Evolutionary conservation across 2,888 invertebrate species (phyloP).

Genomic region (Calameuta pallipes): DNA sequence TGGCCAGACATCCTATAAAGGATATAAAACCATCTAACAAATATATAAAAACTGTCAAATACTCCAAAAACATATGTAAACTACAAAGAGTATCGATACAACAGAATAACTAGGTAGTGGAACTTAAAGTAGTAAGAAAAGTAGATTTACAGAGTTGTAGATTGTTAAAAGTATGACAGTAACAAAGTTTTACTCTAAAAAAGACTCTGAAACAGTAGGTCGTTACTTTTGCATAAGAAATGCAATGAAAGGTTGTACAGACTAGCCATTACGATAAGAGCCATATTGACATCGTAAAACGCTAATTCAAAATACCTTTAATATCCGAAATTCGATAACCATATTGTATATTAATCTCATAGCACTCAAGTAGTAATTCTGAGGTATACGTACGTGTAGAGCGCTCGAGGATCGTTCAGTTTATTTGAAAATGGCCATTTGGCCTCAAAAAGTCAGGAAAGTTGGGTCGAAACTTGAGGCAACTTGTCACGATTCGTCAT

Average conservation of each 20-base stretch:
- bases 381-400: constrained; percentile 25
- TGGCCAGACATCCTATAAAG: constrained; percentile 61
- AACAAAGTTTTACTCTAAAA: not conserved
- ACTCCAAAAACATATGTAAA: not conserved
- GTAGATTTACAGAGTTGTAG: not conserved
- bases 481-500: constrained; percentile 53
- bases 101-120: not conserved
- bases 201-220: not conserved
- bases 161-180: not conserved
- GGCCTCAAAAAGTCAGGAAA: constrained; percentile 54
- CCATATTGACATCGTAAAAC: constrained; percentile 1
- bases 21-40: constrained; percentile 1
- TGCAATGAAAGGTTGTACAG: not conserved
- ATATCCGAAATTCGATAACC: not conserved
- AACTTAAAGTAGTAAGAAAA: not conserved
- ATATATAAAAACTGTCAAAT: not conserved
- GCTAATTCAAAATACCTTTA: not conserved
- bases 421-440: constrained; percentile 54
- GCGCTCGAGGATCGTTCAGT: constrained; percentile 22
- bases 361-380: not conserved
- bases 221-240: not conserved
- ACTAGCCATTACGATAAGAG: not conserved
- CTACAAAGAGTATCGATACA: not conserved
- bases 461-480: constrained; percentile 50
- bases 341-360: not conserved